Evolutionary conservation across 2,888 invertebrate genomes (phyloP).

Genomic region (Capitulum mitella): DNA sequence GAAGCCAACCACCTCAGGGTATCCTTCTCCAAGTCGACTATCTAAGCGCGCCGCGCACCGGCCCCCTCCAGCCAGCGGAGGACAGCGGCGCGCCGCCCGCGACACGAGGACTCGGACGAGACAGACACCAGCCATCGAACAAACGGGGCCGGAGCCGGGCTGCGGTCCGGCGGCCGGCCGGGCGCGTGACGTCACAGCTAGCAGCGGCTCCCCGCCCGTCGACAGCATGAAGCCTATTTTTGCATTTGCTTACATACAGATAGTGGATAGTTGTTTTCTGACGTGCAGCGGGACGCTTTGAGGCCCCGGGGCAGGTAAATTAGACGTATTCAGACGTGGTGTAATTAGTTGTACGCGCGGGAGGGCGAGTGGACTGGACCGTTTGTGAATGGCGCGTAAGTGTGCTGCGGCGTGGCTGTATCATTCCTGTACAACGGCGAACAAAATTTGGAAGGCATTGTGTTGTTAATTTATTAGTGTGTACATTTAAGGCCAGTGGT

Average conservation of each 20-base stretch:
- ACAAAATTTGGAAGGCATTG: constrained; percentile 6
- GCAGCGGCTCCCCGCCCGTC: background rate
- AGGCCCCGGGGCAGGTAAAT: background rate
- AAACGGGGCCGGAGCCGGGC: no score
- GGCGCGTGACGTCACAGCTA: background rate
- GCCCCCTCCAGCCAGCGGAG: background rate
- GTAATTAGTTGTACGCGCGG: background rate
- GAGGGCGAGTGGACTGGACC: no score
- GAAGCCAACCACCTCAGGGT: constrained; percentile 98
- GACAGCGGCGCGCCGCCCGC: no score
- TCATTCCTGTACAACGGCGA: constrained; percentile 17
- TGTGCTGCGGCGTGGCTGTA: background rate
- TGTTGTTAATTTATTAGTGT: constrained; percentile 19
- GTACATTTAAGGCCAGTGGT: background rate
- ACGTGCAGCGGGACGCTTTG: background rate
- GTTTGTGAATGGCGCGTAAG: no score
- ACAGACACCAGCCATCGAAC: no score
- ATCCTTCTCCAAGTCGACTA: constrained; percentile 97
- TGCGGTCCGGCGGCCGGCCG: background rate
- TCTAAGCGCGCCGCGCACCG: no score
- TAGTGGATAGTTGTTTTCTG: background rate
- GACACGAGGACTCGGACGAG: no score
- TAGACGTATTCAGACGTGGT: background rate
- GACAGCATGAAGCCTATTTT: background rate
- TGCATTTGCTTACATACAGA: constrained; percentile 9